Base-by-base conservation (phyloP, 2,888 invertebrate genomes). In the Macrophya alboannulata region DNA sequence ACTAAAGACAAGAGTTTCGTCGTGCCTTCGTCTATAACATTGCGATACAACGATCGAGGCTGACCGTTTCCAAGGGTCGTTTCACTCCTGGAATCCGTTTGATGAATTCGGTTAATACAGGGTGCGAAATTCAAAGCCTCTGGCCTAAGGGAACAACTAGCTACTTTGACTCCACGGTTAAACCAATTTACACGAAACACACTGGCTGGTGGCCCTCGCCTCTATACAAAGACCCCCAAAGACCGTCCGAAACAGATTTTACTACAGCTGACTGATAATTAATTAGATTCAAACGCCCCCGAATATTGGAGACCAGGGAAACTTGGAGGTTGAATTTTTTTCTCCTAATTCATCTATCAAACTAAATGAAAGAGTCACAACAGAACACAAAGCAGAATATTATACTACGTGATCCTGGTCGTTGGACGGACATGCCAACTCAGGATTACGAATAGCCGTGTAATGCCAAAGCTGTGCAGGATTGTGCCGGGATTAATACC, bases 81-180 rank as follows among this genome's bases (percentile, higher is more conserved):
- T 71, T 43, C n/a, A 25, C n/a, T 45, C 43, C 74, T 25, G 45
- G 74, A 74, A 45, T 45, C 55, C 77, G 77, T 77, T 77, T 77
- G 77, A 77, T 77, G 77, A 77, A 77, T 77, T 37, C 55, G 31
- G 77, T 51, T 48, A 77, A 77, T 51, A 37, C 55, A 55, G 77
- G 77, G 77, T 31, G 77, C 15, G 48, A 77, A 77, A 37, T 77
- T 37, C 77, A 37, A 37, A 77, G 77, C 25, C 51, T 51, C 21
- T 72, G 9, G 55, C 77, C 77, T 31, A 55, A 77, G 77, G 77
- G 51, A 77, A 77, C 45, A 74, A 45, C 45, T 17, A 10, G 74
- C 77, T 55, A 77, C 77, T 77, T 77, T 77, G 77, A 77, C 77
- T 55, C n/a, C n/a, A n/a, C 51, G 55, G 55, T 77, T 55, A 21